Evolutionary conservation across 2,888 invertebrate genomes (phyloP).

Genomic region (Rhodophaea formosa): DNA sequence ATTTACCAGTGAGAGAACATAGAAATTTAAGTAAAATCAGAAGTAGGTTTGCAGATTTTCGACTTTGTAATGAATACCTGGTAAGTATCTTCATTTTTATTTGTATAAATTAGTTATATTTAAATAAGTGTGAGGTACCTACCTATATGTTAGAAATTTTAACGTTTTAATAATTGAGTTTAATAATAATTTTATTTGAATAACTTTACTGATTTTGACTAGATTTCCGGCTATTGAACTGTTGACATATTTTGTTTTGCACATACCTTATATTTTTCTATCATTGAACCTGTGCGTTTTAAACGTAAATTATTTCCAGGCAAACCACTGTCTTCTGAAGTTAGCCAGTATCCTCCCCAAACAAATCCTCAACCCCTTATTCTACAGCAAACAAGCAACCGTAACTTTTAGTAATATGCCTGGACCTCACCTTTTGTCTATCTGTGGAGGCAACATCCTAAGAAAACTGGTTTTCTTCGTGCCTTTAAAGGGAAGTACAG

Average conservation of each 20-base stretch:
- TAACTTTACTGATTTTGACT: too few relatives aligned
- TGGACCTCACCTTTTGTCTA: slow-evolving; percentile 61
- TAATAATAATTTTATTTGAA: too few relatives aligned
- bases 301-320: slow-evolving; percentile 40
- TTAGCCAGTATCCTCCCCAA: slow-evolving; percentile 64
- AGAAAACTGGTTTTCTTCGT: slow-evolving; percentile 75
- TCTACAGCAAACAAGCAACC: slow-evolving; percentile 69
- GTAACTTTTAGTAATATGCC: slow-evolving; percentile 77
- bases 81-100: slow-evolving; percentile 46
- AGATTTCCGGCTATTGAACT: too few relatives aligned
- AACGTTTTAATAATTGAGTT: too few relatives aligned
- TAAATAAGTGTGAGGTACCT: too few relatives aligned
- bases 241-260: too few relatives aligned
- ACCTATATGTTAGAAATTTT: too few relatives aligned
- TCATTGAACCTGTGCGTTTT: too few relatives aligned
- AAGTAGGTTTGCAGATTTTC: slow-evolving; percentile 47
- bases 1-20: slow-evolving; percentile 56
- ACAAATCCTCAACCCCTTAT: slow-evolving; percentile 50
- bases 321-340: slow-evolving; percentile 74
- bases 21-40: slow-evolving; percentile 46
- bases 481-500: slow-evolving; percentile 74
- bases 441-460: slow-evolving; percentile 61
- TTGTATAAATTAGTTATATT: background rate
- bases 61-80: slow-evolving; percentile 62
- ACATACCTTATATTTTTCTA: too few relatives aligned